Evolutionary conservation across 2,797 vertebrate genomes (phyloP).

Genomic region (Jordanella pulchra): DNA sequence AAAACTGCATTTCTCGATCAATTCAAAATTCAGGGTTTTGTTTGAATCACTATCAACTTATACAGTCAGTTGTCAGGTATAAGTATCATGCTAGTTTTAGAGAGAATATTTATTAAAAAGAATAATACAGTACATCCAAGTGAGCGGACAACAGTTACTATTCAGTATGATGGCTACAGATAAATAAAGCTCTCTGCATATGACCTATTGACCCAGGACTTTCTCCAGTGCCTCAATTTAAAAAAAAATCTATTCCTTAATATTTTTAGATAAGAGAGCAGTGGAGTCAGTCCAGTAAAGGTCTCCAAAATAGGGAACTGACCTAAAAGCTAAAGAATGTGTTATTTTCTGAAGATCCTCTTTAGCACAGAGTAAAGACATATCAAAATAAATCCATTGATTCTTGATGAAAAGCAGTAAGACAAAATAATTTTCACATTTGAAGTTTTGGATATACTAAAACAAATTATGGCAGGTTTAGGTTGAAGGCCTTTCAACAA

Average conservation of each 20-base stretch:
- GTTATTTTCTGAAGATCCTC: not conserved
- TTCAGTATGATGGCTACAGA: not conserved
- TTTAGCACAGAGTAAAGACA: not conserved
- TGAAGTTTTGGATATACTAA: slow-evolving; percentile 15
- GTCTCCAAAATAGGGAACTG: not conserved
- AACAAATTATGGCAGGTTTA: slow-evolving; percentile 22
- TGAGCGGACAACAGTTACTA: not conserved
- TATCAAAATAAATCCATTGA: not conserved
- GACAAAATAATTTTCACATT: slow-evolving; percentile 25
- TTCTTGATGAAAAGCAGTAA: not conserved
- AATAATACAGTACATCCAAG: not conserved
- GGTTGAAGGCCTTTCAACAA: slow-evolving; percentile 49
- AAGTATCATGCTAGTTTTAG: not conserved
- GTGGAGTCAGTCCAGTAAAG: not conserved
- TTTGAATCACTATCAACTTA: not conserved
- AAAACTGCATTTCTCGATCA: not conserved
- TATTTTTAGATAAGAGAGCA: not conserved
- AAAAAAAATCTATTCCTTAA: slow-evolving; percentile 1
- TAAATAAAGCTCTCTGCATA: not conserved
- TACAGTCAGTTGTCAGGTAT: not conserved
- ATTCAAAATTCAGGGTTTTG: not conserved
- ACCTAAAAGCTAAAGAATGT: not conserved
- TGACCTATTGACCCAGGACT: not conserved
- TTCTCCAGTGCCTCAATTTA: not conserved
- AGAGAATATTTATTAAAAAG: not conserved